These are phyloP conservation scores for Proisotoma minuta DNA, from an alignment of 2,888 invertebrate genomes.

Conservation along the genomic window DNA sequence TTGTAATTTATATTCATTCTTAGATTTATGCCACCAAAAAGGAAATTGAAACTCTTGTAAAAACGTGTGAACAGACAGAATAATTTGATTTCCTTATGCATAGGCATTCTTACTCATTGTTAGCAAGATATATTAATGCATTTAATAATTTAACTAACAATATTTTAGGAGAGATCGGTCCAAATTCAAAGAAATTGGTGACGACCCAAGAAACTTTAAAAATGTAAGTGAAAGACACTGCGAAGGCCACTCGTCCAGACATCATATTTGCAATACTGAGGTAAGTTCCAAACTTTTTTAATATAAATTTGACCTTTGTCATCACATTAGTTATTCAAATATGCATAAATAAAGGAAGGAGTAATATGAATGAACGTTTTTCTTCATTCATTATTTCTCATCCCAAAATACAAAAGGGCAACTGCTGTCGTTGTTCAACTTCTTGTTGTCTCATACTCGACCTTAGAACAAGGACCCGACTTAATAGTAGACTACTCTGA, in stretches of 20 bases:
- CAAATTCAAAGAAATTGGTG: constrained; percentile 35
- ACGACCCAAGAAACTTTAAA: constrained; percentile 37
- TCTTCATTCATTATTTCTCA: no score
- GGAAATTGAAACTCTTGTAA: no score
- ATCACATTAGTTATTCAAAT: background rate
- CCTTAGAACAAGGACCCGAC: background rate
- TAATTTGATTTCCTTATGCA: constrained; percentile 1
- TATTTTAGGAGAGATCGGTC: constrained; percentile 18
- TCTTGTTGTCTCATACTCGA: no score
- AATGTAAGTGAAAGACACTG: constrained; percentile 55
- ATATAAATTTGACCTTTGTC: background rate
- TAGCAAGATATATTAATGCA: background rate
- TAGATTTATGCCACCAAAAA: no score
- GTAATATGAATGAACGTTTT: no score
- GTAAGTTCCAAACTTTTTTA: constrained; percentile 56
- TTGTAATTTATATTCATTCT: no score
- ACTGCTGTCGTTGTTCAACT: no score
- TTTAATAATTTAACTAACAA: background rate
- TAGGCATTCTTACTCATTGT: background rate
- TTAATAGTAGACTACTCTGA: background rate
- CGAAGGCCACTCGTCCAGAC: constrained; percentile 68
- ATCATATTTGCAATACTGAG: constrained; percentile 74
- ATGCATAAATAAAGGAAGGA: background rate
- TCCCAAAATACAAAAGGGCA: no score
- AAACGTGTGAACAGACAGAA: no score